These are phyloP conservation scores for Drosophila histrio DNA, from an alignment of 2,888 invertebrate species.

Conservation along the genomic window DNA sequence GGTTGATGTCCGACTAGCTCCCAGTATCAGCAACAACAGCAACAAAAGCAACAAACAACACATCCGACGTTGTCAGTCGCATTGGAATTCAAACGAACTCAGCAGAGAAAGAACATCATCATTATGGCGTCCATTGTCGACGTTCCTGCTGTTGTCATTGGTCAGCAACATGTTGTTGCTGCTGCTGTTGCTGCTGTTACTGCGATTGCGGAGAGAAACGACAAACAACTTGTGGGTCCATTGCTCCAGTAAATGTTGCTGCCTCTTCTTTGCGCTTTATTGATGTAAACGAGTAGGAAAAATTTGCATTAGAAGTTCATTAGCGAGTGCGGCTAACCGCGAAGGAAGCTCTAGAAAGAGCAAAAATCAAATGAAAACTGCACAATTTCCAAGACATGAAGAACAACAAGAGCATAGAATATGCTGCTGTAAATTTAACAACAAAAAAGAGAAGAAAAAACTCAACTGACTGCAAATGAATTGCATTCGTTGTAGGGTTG, in stretches of 20 bases:
- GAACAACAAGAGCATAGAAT: slow-evolving; percentile 7
- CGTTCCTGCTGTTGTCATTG: slow-evolving; percentile 29
- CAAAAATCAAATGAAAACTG: slow-evolving; percentile 44
- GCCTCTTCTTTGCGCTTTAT: slow-evolving; percentile 37
- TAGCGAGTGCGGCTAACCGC: slow-evolving; percentile 64
- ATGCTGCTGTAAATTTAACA: slow-evolving; percentile 13
- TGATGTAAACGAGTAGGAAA: slow-evolving; percentile 51
- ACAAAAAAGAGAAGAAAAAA: background rate
- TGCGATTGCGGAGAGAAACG: slow-evolving; percentile 10
- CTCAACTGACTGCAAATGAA: slow-evolving; percentile 47
- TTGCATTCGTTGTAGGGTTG: slow-evolving; percentile 23
- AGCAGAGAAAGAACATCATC: slow-evolving; percentile 62
- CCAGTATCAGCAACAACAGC: slow-evolving; percentile 28
- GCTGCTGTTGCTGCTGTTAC: slow-evolving; percentile 2
- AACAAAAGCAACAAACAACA: slow-evolving; percentile 33
- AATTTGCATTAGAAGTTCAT: slow-evolving; percentile 80
- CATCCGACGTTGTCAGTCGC: slow-evolving; percentile 66
- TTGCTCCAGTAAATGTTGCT: slow-evolving; percentile 49
- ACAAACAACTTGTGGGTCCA: slow-evolving; percentile 53
- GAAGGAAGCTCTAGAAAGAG: slow-evolving; percentile 44
- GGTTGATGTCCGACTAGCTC: slow-evolving; percentile 49
- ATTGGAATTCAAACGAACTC: slow-evolving; percentile 52
- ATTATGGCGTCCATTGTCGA: slow-evolving; percentile 66
- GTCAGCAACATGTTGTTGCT: slow-evolving; percentile 55
- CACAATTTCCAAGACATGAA: slow-evolving; percentile 39